These are phyloP conservation scores for Homarus gammarus DNA, from an alignment of 2,888 invertebrate genomes.

Conservation along the genomic window DNA sequence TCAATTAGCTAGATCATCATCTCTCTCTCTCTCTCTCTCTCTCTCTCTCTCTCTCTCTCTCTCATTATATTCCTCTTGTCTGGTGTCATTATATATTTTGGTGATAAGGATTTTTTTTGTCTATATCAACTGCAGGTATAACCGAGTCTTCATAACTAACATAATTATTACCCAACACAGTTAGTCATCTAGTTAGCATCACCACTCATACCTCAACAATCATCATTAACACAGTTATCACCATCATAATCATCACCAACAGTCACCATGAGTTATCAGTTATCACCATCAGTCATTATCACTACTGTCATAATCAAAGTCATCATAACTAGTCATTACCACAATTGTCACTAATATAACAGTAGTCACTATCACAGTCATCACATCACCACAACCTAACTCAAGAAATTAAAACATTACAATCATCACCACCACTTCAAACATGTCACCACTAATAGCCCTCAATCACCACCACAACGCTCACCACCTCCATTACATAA, in stretches of 20 bases:
- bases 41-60: not conserved
- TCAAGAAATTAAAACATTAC: no score
- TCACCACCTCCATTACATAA: not conserved
- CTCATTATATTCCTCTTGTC: no score
- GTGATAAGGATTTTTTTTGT: no score
- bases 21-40: not conserved
- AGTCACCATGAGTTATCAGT: not conserved
- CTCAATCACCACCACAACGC: not conserved
- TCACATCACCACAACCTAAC: no score
- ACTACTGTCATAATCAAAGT: not conserved
- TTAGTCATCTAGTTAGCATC: no score
- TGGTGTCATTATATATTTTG: no score
- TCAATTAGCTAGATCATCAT: no score
- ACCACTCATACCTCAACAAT: not conserved
- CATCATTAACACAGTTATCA: not conserved
- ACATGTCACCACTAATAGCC: slow-evolving; percentile 7
- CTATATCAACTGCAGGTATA: no score
- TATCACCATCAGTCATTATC: no score
- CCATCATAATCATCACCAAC: not conserved
- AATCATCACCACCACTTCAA: not conserved
- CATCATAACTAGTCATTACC: not conserved
- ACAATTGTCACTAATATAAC: not conserved
- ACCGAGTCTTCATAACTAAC: no score
- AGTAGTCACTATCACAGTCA: not conserved
- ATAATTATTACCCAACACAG: no score